Evolutionary conservation across 92 coral and sea anemone species (phyloP), one percentile per base, ranked within the genome.

Genomic region (Paragorgia papillata): DNA sequence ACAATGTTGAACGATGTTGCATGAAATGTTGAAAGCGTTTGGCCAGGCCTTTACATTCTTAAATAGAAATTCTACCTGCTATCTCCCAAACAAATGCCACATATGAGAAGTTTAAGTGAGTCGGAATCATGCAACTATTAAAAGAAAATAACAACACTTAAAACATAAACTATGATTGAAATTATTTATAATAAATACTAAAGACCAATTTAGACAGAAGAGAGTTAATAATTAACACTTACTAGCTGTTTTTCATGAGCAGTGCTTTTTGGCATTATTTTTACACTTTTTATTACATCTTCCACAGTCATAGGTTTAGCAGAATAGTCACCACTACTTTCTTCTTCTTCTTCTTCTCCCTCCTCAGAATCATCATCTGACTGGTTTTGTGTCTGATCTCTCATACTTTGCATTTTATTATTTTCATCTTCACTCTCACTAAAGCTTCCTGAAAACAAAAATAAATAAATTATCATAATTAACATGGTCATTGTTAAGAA

Each of bases 81-180:
- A 75, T 89, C 99, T 82, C 90, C 99, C 82, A 95, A 80, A 73
- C 99, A 95, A 65, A 95, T 87, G 40, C 99, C 99, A 89, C 99
- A 95, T 17, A 95, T 95, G 10, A 95, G 86, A 19, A 89, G 81
- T 62, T 83, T 85, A 31, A 85, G 66, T 19, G 89, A 41, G 44
- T 79, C 64, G 1, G 54, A 49, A 31, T 21, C 19, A 59, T 21
- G 14, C 69, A 50, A 5, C 68, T 20, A 53, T 5, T 21, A 59
- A 59, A 8, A 14, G n/a, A 26, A 44, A n/a, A 69, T 37, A 12
- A 37, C 5, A 37, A 4, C 12, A 5, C 43, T 20, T 25, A 29
- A 63, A 27, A 37, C 3, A 27, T 51, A 56, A 4, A 40, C 22
- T 19, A 22, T 30, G 18, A 21, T 56, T 24, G n/a, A n/a, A n/a